Conservation (phyloP, 1,140 invertebrate species). For the Coboldia fuscipes region DNA sequence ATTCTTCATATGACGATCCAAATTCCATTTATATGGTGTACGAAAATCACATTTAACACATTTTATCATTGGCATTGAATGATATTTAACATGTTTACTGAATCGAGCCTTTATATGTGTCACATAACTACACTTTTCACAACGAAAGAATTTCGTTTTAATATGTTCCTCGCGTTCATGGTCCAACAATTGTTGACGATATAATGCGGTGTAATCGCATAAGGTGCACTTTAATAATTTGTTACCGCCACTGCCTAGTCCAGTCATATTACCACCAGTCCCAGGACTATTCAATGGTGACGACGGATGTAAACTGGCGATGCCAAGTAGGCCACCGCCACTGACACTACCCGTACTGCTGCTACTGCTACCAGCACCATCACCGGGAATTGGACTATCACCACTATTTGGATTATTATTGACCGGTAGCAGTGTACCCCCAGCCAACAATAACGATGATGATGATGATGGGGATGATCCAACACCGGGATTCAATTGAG, state of each 20-base stretch:
- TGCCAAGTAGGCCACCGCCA: no score
- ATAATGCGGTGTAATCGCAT: conserved; percentile 24
- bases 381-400: no score
- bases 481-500: conserved; percentile 6
- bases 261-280: no score
- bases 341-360: no score
- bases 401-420: no score
- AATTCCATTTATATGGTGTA: conserved; percentile 50
- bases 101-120: conserved; percentile 76
- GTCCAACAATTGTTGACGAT: conserved; percentile 21
- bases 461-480: no score
- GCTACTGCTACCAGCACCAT: no score
- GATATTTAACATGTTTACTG: conserved; percentile 86
- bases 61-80: conserved; percentile 83
- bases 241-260: no score
- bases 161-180: conserved; percentile 34
- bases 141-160: conserved; percentile 51
- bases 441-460: no score
- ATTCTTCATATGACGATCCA: conserved; percentile 80
- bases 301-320: conserved; percentile 1
- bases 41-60: conserved; percentile 83
- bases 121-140: conserved; percentile 71
- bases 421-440: no score
- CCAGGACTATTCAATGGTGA: no score
- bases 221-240: conserved; percentile 25